Evolutionary conservation across 2,888 invertebrate species (phyloP).

Genomic region (Synanthedon formicaeformis): DNA sequence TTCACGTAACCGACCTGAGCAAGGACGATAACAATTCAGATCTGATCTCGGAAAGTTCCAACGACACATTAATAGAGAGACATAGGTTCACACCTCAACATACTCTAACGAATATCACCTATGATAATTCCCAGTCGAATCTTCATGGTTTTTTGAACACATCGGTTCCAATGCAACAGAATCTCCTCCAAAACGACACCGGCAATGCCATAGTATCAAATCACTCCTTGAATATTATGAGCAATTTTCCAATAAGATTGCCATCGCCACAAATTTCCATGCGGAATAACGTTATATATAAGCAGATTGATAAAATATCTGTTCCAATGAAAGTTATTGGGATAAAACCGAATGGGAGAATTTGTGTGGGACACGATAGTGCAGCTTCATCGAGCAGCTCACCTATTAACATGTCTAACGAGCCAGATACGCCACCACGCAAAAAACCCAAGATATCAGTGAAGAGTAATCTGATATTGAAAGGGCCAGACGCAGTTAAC

Average conservation of each 20-base stretch:
- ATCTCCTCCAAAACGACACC: conserved; percentile 34
- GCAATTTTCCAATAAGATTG: conserved; percentile 53
- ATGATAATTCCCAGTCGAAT: conserved; percentile 36
- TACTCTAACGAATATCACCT: conserved; percentile 31
- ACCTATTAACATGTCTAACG: conserved; percentile 38
- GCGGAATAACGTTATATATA: conserved; percentile 49
- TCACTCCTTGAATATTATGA: conserved; percentile 54
- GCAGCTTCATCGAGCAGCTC: conserved; percentile 47
- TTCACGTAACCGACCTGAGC: conserved; percentile 41
- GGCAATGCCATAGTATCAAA: conserved; percentile 38
- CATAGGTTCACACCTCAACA: conserved; percentile 40
- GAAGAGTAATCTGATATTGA: conserved; percentile 61
- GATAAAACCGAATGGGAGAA: conserved; percentile 53
- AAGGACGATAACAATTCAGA: conserved; percentile 57
- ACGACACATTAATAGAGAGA: conserved; percentile 40
- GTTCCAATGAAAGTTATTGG: conserved; percentile 50
- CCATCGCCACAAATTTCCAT: conserved; percentile 42
- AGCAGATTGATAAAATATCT: conserved; percentile 49
- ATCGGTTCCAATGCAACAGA: conserved; percentile 41
- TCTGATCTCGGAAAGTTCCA: conserved; percentile 47
- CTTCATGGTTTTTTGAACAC: conserved; percentile 47
- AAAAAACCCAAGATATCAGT: conserved; percentile 67
- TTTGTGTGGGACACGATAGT: conserved; percentile 27
- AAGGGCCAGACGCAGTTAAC: conserved; percentile 61
- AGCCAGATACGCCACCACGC: conserved; percentile 44